phyloP scores from a whole-genome alignment of 2,888 invertebrate species.

The Meiosimyza platycephala region DNA sequence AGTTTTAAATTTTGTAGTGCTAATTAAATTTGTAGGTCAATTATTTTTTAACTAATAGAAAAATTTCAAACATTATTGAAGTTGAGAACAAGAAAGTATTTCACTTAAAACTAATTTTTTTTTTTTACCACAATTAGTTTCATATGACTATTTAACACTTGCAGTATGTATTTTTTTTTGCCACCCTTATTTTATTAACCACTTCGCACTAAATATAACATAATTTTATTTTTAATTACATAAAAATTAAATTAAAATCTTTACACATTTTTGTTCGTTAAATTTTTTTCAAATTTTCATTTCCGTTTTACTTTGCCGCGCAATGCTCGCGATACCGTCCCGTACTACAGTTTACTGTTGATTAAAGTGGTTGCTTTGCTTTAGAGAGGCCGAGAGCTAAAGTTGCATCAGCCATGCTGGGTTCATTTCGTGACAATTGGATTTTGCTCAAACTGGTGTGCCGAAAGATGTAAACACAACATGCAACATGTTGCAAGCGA shows the following conservation, averaged over 20 bases:
- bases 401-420: not conserved
- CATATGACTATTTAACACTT: no score
- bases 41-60: no score
- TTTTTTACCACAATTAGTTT: no score
- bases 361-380: slow-evolving; percentile 10
- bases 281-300: slow-evolving; percentile 7
- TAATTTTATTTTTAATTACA: not conserved
- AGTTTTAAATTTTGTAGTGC: no score
- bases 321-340: slow-evolving; percentile 4
- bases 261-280: not conserved
- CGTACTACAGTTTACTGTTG: slow-evolving; percentile 11
- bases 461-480: slow-evolving; percentile 12
- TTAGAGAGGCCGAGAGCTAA: not conserved
- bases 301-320: slow-evolving; percentile 5
- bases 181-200: not conserved
- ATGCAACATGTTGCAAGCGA: not conserved
- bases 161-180: not conserved
- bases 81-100: no score
- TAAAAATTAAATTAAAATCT: not conserved
- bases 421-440: not conserved
- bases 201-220: not conserved
- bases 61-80: no score
- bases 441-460: not conserved
- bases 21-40: no score
- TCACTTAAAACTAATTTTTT: no score